These are phyloP conservation scores for Protodeltote pygarga DNA, from an alignment of 2,888 invertebrate genomes.

Conservation along the genomic window DNA sequence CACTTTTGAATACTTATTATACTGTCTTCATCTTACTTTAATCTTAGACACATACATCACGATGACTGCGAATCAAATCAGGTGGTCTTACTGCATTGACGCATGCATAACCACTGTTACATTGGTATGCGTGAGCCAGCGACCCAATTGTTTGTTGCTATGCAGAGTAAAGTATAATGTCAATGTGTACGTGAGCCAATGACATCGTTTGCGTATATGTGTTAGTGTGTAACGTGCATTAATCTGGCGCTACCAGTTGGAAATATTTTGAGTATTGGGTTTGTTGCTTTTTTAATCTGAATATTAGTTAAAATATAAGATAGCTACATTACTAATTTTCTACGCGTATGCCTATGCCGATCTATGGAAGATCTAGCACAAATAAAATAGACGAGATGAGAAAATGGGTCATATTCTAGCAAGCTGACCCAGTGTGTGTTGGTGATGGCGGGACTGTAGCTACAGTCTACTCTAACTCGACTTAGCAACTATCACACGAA, in stretches of 20 bases:
- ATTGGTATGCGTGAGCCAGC: conserved; percentile 20
- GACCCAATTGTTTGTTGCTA: conserved; percentile 41
- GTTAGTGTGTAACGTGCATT: conserved; percentile 16
- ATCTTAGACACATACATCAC: conserved; percentile 27
- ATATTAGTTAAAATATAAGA: too few relatives aligned
- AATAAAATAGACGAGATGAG: too few relatives aligned
- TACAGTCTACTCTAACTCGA: too few relatives aligned
- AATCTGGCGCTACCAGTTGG: conserved; percentile 13
- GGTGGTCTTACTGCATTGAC: conserved; percentile 31
- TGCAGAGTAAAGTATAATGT: conserved; percentile 7
- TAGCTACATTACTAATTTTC: too few relatives aligned
- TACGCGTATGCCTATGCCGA: too few relatives aligned
- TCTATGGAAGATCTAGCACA: too few relatives aligned
- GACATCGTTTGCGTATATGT: conserved; percentile 18
- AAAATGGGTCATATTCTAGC: too few relatives aligned
- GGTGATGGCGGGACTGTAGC: too few relatives aligned
- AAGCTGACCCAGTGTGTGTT: too few relatives aligned
- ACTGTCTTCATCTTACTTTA: conserved; percentile 24
- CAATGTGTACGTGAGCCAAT: conserved; percentile 22
- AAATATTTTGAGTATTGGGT: conserved; percentile 33
- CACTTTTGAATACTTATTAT: conserved; percentile 23
- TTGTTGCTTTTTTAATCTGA: conserved; percentile 8
- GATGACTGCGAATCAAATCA: conserved; percentile 35
- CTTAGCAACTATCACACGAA: too few relatives aligned
- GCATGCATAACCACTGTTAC: conserved; percentile 21